phyloP scores from a whole-genome alignment of 2,113 vertebrate genomes.

The Pelecanus crispus region DNA sequence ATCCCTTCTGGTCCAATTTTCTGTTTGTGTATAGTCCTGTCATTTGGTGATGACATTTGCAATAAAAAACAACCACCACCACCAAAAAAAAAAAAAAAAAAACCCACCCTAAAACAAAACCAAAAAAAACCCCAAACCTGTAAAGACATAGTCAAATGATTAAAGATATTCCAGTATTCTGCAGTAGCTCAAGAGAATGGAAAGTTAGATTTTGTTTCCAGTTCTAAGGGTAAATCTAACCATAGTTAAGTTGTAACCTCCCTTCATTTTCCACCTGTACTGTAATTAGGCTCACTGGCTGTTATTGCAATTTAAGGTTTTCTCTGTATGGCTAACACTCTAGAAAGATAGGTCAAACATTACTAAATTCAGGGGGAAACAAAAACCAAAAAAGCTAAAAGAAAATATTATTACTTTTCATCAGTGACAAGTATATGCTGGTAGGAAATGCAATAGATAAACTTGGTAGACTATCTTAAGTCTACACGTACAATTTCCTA shows the following conservation, averaged over 20 bases:
- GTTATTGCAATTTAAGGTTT: neutral
- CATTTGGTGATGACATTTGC: neutral
- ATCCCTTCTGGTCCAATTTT: neutral
- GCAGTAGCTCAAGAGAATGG: neutral
- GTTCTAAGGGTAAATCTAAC: neutral
- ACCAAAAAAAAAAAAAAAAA: neutral
- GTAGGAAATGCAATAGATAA: neutral
- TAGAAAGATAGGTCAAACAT: neutral
- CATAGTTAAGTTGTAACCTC: neutral
- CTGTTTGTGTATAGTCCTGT: neutral
- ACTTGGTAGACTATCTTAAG: neutral
- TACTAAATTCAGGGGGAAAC: neutral
- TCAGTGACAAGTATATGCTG: neutral
- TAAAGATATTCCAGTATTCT: neutral
- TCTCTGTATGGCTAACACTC: neutral
- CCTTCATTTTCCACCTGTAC: neutral
- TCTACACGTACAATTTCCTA: neutral
- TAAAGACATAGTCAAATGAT: neutral
- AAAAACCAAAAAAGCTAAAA: neutral
- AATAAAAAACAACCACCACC: too few relatives aligned
- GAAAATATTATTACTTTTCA: neutral
- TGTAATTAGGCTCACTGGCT: neutral
- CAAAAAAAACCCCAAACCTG: too few relatives aligned
- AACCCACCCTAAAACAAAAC: too few relatives aligned
- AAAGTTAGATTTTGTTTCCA: neutral